Evolutionary conservation across 2,888 invertebrate genomes (phyloP).

Genomic region (Malthinus flaveolus): DNA sequence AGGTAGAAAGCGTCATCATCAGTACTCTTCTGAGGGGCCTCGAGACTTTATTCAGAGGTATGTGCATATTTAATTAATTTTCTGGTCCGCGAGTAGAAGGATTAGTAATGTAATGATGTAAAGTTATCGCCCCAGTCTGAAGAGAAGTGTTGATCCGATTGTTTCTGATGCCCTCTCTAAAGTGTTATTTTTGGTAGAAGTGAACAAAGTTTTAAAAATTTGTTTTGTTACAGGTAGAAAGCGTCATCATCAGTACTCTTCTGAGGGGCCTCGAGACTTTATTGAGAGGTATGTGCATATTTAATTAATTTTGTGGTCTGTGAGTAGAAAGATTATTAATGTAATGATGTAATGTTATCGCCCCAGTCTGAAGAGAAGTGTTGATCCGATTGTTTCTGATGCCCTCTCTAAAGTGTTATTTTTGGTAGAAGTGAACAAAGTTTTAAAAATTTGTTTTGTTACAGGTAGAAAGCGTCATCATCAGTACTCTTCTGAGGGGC

Average conservation of each 20-base stretch:
- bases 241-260: not conserved
- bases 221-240: not conserved
- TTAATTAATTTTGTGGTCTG: not conserved
- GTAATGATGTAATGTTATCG: not conserved
- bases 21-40: too few relatives aligned
- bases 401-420: not conserved
- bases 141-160: not conserved
- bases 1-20: too few relatives aligned
- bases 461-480: too few relatives aligned
- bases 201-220: not conserved
- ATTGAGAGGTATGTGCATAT: not conserved
- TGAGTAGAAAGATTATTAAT: not conserved
- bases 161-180: not conserved
- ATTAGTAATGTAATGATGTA: not conserved
- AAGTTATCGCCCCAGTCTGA: not conserved
- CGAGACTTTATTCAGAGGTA: too few relatives aligned
- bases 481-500: too few relatives aligned
- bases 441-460: too few relatives aligned
- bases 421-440: too few relatives aligned
- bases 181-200: too few relatives aligned
- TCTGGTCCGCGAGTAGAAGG: too few relatives aligned
- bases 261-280: not conserved
- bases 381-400: not conserved
- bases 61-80: too few relatives aligned
- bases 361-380: not conserved